Evolutionary conservation across 2,888 invertebrate species (phyloP), one percentile per base, ranked within the genome.

Genomic region (Troglohyphantes excavatus): DNA sequence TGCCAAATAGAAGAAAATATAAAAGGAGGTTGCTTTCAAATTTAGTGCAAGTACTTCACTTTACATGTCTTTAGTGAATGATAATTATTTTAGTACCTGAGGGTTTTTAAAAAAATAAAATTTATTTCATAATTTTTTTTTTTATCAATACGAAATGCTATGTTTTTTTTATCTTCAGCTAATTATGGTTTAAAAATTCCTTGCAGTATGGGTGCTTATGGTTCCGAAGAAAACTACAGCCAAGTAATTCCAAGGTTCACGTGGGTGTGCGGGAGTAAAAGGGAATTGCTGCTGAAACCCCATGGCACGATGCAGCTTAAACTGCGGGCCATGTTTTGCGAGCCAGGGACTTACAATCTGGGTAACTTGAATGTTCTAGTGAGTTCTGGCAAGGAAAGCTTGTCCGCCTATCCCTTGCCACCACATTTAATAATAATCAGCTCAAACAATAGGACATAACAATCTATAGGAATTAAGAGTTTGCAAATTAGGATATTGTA

Each of bases 291-390:
- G 67, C 90, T 93, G 29, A 91, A 91, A 5, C 91, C 92, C 5
- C 92, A 92, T 65, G 92, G 92, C 82, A 92, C 92, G 43, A 85
- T 92, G 23, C 91, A 92, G 13, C 85, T 93, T 87, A 87, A 86
- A 17, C 91, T 93, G 75, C 91, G 92, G 17, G 93, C 93, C 17
- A 92, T 93, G 29, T 93, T 93, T 91, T 92, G 92, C 39, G 92
- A 92, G 33, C 93, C 93, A 3, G 93, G 93, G 5, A 93, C 93
- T 29, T 93, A 93, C 91, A 93, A 93, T 90, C 91, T 93, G 33
- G 93, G 85, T 65, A 91, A 78, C 82, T 29, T 91, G 61, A 85
- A 91, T 65, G 82, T 91, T 61, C 21, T 89, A 39, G 88, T 89
- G 5, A 82, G 81, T 23, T 11, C 46, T 70, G 88, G 76, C 19